These are phyloP conservation scores for Oligia fasciuncula DNA, from an alignment of 2,888 invertebrate species.

Conservation along the genomic window DNA sequence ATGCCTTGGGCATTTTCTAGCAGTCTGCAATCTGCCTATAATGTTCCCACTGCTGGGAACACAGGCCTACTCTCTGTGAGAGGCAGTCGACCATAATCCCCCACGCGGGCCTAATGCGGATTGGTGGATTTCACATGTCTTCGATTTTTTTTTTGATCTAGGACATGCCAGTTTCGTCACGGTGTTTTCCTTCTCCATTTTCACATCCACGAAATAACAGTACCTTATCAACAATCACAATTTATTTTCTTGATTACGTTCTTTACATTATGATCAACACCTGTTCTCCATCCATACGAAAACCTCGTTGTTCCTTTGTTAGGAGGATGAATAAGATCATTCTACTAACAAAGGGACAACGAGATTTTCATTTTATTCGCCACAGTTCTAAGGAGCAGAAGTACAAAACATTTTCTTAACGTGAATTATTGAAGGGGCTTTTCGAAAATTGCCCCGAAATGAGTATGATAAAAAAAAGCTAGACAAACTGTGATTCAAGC, in stretches of 20 bases:
- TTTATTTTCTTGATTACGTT: slow-evolving; percentile 58
- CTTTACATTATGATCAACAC: slow-evolving; percentile 54
- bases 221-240: slow-evolving; percentile 27
- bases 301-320: slow-evolving; percentile 26
- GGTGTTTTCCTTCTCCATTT: too few species aligned
- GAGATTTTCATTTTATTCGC: slow-evolving; percentile 50
- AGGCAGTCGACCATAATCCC: too few species aligned
- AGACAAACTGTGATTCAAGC: slow-evolving; percentile 73
- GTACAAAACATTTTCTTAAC: slow-evolving; percentile 59
- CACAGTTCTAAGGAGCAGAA: slow-evolving; percentile 23
- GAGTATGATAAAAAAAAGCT: slow-evolving; percentile 68
- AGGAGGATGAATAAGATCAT: slow-evolving; percentile 20
- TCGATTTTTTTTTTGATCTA: too few species aligned
- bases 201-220: slow-evolving; percentile 16
- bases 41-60: too few species aligned
- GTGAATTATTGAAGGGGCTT: slow-evolving; percentile 70
- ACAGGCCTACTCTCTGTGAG: too few species aligned
- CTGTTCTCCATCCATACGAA: slow-evolving; percentile 51
- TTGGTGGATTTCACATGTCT: too few species aligned
- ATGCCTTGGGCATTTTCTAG: too few species aligned
- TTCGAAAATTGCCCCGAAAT: slow-evolving; percentile 70
- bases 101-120: too few species aligned
- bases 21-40: too few species aligned
- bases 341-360: slow-evolving; percentile 50
- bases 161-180: too few species aligned